A percentile compares a stretch with the other conserved stretches of the same genome.
Evolutionary conservation across 2,797 vertebrate species (phyloP).

Genomic region (Poeciliopsis gracilis): DNA sequence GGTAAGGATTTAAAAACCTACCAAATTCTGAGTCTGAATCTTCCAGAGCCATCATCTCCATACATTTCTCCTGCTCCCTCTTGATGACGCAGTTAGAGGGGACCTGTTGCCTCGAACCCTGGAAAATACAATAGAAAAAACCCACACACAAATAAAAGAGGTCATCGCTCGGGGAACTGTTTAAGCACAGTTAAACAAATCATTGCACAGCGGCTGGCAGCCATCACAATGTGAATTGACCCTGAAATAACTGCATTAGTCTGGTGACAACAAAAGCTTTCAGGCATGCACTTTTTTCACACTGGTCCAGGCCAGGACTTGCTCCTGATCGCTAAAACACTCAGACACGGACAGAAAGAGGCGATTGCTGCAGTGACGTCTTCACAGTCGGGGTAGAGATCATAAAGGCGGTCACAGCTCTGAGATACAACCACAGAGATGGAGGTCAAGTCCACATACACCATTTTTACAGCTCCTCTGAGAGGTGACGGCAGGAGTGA

Average conservation of each 20-base stretch:
- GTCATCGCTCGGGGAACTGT: constrained; percentile 33
- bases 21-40: constrained; percentile 54
- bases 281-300: constrained; percentile 24
- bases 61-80: constrained; percentile 72
- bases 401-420: not conserved
- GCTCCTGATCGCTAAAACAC: constrained; percentile 2
- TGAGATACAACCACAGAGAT: constrained; percentile 3
- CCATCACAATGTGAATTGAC: constrained; percentile 19
- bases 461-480: not conserved
- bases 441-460: constrained; percentile 7
- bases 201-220: constrained; percentile 25
- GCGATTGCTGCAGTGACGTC: not conserved
- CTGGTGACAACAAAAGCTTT: constrained; percentile 25
- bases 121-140: constrained; percentile 10
- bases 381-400: constrained; percentile 8
- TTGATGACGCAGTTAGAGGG: constrained; percentile 72
- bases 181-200: constrained; percentile 48
- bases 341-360: constrained; percentile 1
- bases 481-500: not conserved
- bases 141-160: constrained; percentile 23
- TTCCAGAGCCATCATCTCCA: constrained; percentile 64
- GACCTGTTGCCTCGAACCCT: constrained; percentile 60
- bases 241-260: constrained; percentile 15
- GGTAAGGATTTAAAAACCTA: constrained; percentile 26
- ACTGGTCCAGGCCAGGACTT: constrained; percentile 10